Percentiles rank a stretch among this genome's conserved stretches.
Evolutionary conservation across 2,888 invertebrate genomes (phyloP).

Genomic region (Pristionchus entomophagus): DNA sequence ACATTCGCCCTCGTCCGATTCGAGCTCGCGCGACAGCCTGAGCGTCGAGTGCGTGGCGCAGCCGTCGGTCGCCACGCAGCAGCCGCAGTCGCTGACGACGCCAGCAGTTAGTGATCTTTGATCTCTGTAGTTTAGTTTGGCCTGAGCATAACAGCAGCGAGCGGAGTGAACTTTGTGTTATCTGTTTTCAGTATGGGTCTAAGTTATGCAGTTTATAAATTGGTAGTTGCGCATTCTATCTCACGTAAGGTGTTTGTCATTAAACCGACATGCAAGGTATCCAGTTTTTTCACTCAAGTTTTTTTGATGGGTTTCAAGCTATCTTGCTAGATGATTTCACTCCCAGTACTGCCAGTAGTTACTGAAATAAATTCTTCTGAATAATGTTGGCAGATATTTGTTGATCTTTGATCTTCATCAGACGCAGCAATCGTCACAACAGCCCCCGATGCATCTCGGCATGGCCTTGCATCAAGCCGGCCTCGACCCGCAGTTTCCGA

Average conservation of each 20-base stretch:
- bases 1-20: constrained; percentile 36
- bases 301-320: too few species aligned
- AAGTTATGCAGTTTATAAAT: too few species aligned
- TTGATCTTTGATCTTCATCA: constrained; percentile 17
- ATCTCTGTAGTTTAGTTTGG: not conserved
- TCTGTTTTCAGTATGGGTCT: too few species aligned
- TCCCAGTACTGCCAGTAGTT: too few species aligned
- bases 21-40: constrained; percentile 38
- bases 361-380: too few species aligned
- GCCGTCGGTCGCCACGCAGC: not conserved
- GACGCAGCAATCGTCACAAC: not conserved
- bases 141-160: too few species aligned
- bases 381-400: not conserved
- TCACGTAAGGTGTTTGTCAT: too few species aligned
- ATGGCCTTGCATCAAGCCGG: constrained; percentile 22
- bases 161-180: too few species aligned
- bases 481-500: constrained; percentile 8
- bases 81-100: not conserved
- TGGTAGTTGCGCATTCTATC: too few species aligned
- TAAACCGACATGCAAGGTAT: too few species aligned
- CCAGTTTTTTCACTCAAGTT: too few species aligned
- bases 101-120: constrained; percentile 12
- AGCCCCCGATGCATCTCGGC: constrained; percentile 29
- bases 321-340: too few species aligned
- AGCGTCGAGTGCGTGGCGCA: not conserved